Evolutionary conservation across 1,140 invertebrate species (phyloP).

Genomic region (Trachymyrmex cornetzi): DNA sequence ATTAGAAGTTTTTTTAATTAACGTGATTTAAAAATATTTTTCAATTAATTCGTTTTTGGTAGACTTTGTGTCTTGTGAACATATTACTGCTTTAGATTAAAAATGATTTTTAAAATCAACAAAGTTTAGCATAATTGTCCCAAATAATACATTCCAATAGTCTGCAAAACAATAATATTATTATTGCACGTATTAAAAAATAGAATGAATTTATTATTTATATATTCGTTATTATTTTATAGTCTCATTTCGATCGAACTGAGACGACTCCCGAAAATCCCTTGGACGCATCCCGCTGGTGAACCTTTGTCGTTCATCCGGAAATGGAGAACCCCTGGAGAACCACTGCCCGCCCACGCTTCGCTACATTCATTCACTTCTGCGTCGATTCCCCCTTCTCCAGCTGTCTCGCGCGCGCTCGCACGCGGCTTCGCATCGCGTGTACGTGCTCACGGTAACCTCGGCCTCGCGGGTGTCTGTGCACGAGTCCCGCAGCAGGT

Average conservation of each 20-base stretch:
- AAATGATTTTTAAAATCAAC: too few species aligned
- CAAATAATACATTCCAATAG: neutral
- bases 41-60: neutral
- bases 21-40: neutral
- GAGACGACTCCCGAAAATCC: neutral
- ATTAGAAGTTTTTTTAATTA: neutral
- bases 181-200: neutral
- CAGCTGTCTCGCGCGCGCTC: slow-evolving; percentile 45
- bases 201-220: neutral
- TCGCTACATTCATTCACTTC: slow-evolving; percentile 84
- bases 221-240: neutral
- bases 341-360: slow-evolving; percentile 81
- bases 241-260: neutral
- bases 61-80: neutral
- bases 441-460: slow-evolving; percentile 59
- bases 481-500: slow-evolving; percentile 67
- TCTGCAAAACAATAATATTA: too few species aligned
- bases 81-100: neutral
- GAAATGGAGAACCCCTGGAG: slow-evolving; percentile 53
- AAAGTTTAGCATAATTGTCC: neutral
- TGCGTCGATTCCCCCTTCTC: slow-evolving; percentile 65
- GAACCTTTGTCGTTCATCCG: neutral
- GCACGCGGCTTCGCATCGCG: slow-evolving; percentile 67
- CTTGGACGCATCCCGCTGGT: neutral
- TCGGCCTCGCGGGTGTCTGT: slow-evolving; percentile 51